These are phyloP conservation scores for Pantherophis vulpinus DNA, from an alignment of 2,797 vertebrate genomes.

Conservation along the genomic window DNA sequence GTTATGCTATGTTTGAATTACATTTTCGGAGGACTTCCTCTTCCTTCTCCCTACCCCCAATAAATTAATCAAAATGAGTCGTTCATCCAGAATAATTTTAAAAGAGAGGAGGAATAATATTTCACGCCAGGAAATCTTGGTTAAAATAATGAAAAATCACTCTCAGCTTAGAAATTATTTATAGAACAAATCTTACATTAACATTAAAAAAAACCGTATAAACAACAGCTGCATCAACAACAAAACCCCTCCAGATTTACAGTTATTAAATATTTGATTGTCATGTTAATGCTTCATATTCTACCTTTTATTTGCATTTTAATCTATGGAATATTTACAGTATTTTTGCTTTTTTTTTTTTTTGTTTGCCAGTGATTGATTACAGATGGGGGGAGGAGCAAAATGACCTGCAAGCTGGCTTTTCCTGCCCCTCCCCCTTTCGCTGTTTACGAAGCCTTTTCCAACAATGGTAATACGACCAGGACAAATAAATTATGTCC, in stretches of 20 bases:
- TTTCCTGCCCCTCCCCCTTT: conserved; percentile 60
- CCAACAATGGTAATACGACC: conserved; percentile 69
- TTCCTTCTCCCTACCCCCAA: not conserved
- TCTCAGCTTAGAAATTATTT: conserved; percentile 77
- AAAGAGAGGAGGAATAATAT: conserved; percentile 35
- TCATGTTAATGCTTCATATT: conserved; percentile 79
- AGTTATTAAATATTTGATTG: conserved; percentile 81
- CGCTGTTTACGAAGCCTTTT: conserved; percentile 56
- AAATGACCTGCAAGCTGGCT: conserved; percentile 40
- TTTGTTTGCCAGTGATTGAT: conserved; percentile 68
- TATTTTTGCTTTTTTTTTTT: conserved; percentile 65
- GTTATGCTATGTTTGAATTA: not conserved
- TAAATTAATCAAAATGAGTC: conserved; percentile 51
- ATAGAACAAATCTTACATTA: conserved; percentile 75
- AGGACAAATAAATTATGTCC: conserved; percentile 74
- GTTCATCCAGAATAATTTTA: not conserved
- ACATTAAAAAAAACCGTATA: conserved; percentile 57
- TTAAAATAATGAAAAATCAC: conserved; percentile 75
- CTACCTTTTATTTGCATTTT: conserved; percentile 81
- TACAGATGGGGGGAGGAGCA: conserved; percentile 62
- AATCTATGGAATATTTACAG: conserved; percentile 80
- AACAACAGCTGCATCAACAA: not conserved
- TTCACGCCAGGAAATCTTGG: conserved; percentile 66
- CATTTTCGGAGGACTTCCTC: not conserved
- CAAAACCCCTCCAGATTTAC: conserved; percentile 67